These are phyloP conservation scores for Felis catus DNA, from an alignment of 2,113 vertebrate species.

Conservation along the genomic window F.catus_Fca126_mat1.0 CM031419.1:204415001-204415500, in stretches of 20 bases:
- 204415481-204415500: not conserved
- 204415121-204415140: not conserved
- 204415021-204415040: not conserved
- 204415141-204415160: not conserved
- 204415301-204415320: not conserved
- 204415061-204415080: not conserved
- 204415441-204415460: not conserved
- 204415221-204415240: not conserved
- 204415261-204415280: not conserved
- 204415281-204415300: not conserved
- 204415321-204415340: not conserved
- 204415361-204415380: not conserved
- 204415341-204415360: not conserved
- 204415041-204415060: not conserved
- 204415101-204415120: not conserved
- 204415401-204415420: not conserved
- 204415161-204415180: not conserved
- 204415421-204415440: not conserved
- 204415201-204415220: slow-evolving; percentile 9
- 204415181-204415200: not conserved
- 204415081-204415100: not conserved
- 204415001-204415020: not conserved
- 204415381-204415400: not conserved
- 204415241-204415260: not conserved
- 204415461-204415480: not conserved